Base-by-base conservation (phyloP, 2,113 vertebrate genomes). In the Dermatemys mawii region DNA sequence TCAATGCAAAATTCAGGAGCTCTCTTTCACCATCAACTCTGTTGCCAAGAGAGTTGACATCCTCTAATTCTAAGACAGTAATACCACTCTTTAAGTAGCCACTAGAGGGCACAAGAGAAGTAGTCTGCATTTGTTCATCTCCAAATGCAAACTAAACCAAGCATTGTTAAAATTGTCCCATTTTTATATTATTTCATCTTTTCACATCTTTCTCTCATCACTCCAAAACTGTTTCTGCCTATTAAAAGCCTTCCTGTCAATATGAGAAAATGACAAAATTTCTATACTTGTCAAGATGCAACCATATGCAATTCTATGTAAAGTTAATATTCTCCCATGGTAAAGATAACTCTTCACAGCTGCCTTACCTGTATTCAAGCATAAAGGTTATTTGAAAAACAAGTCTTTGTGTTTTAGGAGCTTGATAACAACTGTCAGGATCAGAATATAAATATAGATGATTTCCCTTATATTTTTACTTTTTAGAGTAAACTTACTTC, bases 31-130 rank as follows among this genome's bases (percentile, higher is more conserved):
- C 7, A 4, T 17, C n/a, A 50, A 5, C 11, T n/a, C 24, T 26
- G 4, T 48, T 54, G 24, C 24, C 8, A 3, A n/a, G 79, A 51
- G 12, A 46, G 5, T 70, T 1, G 27, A 5, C 29, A 5, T 46
- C 50, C 90, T n/a, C n/a, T n/a, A n/a, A n/a, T n/a, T 29, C 10
- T 32, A 46, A 78, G 73, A 55, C 50, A 11, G 1, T 32, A 81
- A 16, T 16, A 82, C 27, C 90, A 21, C 81, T 80, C 78, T 75
- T 11, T 81, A 86, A 54, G 51, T 84, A 91, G 32, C 90, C 97
- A 95, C 93, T 44, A 96, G 94, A 95, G 94, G 95, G 93, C 93
- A 79, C 70, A 21, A 49, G 55, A 91, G 90, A 92, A 11, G 35
- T 24, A 21, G 29, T 24, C 86, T 51, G 70, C 8, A 67, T 35